Conservation (phyloP, 2,888 invertebrate genomes). For the Shargacucullia verbasci region DNA sequence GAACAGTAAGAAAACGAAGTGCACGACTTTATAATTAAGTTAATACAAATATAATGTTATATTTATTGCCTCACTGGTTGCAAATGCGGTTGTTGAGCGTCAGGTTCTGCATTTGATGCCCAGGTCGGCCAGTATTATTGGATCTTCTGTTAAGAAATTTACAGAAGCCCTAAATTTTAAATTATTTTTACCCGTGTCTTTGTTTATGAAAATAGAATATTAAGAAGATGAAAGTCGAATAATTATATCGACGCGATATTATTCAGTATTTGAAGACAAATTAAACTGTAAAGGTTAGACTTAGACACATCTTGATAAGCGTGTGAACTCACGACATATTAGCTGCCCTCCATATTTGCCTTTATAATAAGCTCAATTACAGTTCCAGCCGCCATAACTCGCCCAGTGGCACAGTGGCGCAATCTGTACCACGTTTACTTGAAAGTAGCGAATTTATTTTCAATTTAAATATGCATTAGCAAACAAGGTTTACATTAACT, state of each 20-base stretch:
- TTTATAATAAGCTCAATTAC: conserved; percentile 41
- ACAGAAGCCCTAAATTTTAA: background rate
- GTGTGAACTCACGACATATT: conserved; percentile 27
- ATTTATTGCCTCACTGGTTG: too few relatives aligned
- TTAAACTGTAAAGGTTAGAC: background rate
- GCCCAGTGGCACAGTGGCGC: background rate
- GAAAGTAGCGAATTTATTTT: conserved; percentile 39
- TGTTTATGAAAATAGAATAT: too few relatives aligned
- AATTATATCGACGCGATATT: too few relatives aligned
- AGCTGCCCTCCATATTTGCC: conserved; percentile 7
- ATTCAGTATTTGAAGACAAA: too few relatives aligned
- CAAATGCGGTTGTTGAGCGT: too few relatives aligned
- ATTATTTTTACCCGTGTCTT: too few relatives aligned
- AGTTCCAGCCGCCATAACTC: conserved; percentile 20
- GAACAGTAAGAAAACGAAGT: conserved; percentile 1
- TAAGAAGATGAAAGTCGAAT: too few relatives aligned
- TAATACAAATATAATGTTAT: background rate
- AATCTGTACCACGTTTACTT: conserved; percentile 10
- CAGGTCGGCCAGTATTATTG: too few relatives aligned
- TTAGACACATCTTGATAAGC: background rate
- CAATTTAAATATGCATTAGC: conserved; percentile 43
- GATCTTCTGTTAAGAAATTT: too few relatives aligned
- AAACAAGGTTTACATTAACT: conserved; percentile 25
- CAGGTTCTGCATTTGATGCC: too few relatives aligned
- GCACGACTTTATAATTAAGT: conserved; percentile 21